These are phyloP conservation scores for Myripristis jacobus DNA, from an alignment of 2,797 vertebrate species.

Conservation along the genomic window DNA sequence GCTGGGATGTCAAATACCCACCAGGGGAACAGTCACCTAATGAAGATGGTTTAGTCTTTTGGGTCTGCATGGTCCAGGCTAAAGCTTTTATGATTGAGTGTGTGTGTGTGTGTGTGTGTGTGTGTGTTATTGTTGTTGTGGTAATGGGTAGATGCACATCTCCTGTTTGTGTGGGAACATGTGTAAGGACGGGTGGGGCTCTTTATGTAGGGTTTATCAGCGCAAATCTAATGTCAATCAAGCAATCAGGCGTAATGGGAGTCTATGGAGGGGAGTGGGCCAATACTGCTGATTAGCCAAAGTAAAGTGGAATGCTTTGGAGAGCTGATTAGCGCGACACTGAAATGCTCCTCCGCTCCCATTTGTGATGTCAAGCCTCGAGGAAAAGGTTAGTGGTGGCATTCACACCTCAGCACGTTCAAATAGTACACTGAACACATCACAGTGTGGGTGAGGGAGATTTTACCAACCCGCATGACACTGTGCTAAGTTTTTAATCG, in stretches of 20 bases:
- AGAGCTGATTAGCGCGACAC: conserved; percentile 41
- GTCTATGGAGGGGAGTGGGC: conserved; percentile 37
- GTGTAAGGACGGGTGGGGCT: conserved; percentile 24
- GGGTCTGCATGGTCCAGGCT: conserved; percentile 32
- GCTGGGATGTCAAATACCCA: conserved; percentile 54
- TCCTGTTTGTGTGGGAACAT: conserved; percentile 27
- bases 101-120: conserved; percentile 1
- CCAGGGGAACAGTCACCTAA: conserved; percentile 61
- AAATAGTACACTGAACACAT: too few species aligned
- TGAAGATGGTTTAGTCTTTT: conserved; percentile 63
- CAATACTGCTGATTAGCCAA: conserved; percentile 55
- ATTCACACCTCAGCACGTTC: background rate
- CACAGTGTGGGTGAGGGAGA: too few species aligned
- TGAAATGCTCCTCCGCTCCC: conserved; percentile 20
- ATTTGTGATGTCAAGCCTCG: conserved; percentile 34
- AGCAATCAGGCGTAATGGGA: conserved; percentile 53
- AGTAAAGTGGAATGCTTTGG: conserved; percentile 39
- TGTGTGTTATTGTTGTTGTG: too few species aligned
- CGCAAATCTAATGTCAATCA: conserved; percentile 58
- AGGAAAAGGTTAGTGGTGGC: conserved; percentile 19
- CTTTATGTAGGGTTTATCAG: conserved; percentile 42
- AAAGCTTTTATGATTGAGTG: conserved; percentile 31
- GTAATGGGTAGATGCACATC: conserved; percentile 14
- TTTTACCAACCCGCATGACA: too few species aligned
- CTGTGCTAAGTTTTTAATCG: too few species aligned